Evolutionary conservation across 2,888 invertebrate species (phyloP).

Genomic region (Junonia oenone): DNA sequence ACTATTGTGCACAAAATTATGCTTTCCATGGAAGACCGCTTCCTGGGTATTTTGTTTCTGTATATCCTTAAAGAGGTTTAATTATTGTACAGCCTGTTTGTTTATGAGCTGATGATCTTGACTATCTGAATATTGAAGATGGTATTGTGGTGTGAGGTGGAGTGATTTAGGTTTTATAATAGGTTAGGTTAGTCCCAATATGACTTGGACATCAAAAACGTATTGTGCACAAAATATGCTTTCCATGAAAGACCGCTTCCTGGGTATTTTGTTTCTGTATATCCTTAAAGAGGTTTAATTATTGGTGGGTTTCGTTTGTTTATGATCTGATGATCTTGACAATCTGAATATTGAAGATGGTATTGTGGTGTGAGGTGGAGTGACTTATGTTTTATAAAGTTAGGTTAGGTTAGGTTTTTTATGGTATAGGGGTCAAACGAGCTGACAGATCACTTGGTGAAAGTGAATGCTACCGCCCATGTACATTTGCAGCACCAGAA

Average conservation of each 20-base stretch:
- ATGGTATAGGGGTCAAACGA: no score
- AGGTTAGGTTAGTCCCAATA: no score
- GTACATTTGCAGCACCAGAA: no score
- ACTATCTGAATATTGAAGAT: no score
- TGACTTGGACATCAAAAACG: no score
- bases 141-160: no score
- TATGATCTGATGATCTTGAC: constrained; percentile 14
- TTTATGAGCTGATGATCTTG: constrained; percentile 18
- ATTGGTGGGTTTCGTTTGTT: constrained; percentile 17
- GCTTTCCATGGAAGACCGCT: constrained; percentile 32
- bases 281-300: constrained; percentile 31
- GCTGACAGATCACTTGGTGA: no score
- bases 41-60: constrained; percentile 29
- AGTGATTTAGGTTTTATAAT: background rate
- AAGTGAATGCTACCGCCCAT: no score
- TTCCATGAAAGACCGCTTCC: constrained; percentile 31
- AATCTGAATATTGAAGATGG: no score
- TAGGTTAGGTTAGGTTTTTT: no score
- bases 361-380: background rate
- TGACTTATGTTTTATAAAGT: background rate
- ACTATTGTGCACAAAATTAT: constrained; percentile 37
- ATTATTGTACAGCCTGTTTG: constrained; percentile 23
- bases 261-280: constrained; percentile 28
- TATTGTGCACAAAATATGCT: constrained; percentile 35
- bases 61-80: constrained; percentile 29